Evolutionary conservation across 2,113 vertebrate species (phyloP), one percentile per base, ranked within the genome.

Genomic region (Camelus bactrianus): DNA sequence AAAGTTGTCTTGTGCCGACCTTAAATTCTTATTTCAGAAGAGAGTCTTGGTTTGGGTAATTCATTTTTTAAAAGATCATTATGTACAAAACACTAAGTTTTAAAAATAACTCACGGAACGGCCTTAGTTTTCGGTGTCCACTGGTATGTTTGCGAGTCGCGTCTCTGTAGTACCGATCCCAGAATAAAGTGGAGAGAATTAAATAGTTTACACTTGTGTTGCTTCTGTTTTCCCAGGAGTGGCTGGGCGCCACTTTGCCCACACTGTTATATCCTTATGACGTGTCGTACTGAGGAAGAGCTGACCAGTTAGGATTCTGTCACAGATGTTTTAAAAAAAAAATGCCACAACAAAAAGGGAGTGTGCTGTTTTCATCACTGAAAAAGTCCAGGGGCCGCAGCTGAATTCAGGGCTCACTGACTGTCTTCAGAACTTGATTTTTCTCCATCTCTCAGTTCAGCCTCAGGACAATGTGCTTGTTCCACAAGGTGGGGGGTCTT

Each of bases 41-140:
- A 95, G 65, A 88, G 92, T 96, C 62, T 0, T 19, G 96, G 93
- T 98, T 98, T 98, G 94, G 96, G 96, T 98, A 97, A 97, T 85
- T 97, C 90, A 56, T 94, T 98, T 98, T 98, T 98, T 96, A 95
- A 98, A 98, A 95, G 80, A 97, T 79, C 80, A 93, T 97, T 97
- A 91, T 97, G 95, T 96, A 94, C 93, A 97, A 95, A 98, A 98
- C 85, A 95, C 80, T 93, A 95, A 91, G 81, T 97, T 98, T 97
- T 97, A 92, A 98, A 98, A 97, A 97, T 93, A 87, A 96, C 72
- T 97, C 98, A 97, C 98, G 98, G 86, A 97, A 98, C 97, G 97
- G 98, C 98, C 98, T 98, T 98, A 98, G 98, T 98, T 98, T 98
- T 98, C 93, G 82, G n/a, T 95, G 88, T 97, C 95, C 96, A 96